Base-by-base conservation (phyloP, 2,113 vertebrate genomes). In the Pipra filicauda region DNA sequence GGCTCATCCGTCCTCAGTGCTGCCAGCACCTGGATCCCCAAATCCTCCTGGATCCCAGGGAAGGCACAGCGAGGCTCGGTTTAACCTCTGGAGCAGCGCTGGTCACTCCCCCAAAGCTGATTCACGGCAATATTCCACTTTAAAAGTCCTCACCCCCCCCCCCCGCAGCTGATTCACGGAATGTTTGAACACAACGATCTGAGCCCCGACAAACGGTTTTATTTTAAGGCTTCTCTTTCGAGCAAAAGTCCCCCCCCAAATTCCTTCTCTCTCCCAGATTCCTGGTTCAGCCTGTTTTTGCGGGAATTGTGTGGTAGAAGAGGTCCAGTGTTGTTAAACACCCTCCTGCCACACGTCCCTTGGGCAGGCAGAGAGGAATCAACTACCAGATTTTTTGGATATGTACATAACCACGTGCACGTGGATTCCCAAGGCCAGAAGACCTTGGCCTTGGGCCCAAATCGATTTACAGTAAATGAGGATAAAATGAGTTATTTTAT, bases 81-180 rank as follows among this genome's bases (percentile, higher is more conserved):
- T 96, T 90, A 85, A 96, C 88, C 71, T 83, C 94, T 57, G 37
- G 30, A 51, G 91, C 55, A 22, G 83, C 52, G 1, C 0, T 5
- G 41, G 89, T 41, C 87, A 90, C 96, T 84, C 97, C 95, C 94
- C 91, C 89, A 62, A 24, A 77, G 13, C 91, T 96, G 95, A 95
- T 93, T 93, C 97, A 96, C 5, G 59, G 41, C 54, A 89, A 85
- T 83, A 90, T 88, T 96, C 97, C 97, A 97, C 21, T 49, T 28
- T 97, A 97, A 97, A 48, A 97, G 97, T 95, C 97, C 51, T 16
- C 54, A n/a, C n/a, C 23, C 18, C 18, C 12, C 21, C 9, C 21
- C 28, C 2, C 1, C 8, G 4, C 30, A 28, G 59, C 59, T 54
- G 71, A 88, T 85, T 90, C 79, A 52, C 4, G 15, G 30, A 5